A percentile compares a stretch with the other conserved stretches of the same genome.
phyloP scores from a whole-genome alignment of 64 coral and sea anemone genomes.

The Pocillopora damicornis region DNA sequence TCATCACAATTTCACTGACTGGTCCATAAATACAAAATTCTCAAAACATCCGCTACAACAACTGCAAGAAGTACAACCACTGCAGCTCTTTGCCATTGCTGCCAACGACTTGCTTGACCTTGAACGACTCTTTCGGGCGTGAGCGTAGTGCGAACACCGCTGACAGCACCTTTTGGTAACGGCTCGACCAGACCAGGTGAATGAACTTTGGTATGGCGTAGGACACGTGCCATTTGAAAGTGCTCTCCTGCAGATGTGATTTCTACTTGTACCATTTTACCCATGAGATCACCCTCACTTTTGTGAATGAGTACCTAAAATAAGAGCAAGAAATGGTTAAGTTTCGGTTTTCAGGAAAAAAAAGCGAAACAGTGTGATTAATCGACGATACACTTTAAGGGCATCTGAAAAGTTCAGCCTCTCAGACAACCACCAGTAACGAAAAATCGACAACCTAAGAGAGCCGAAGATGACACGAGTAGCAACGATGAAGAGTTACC shows the following conservation, averaged over 20 bases:
- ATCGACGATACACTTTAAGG: too few relatives aligned
- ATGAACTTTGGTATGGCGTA: conserved; percentile 42
- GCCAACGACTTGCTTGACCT: background rate
- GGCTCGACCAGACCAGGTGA: conserved; percentile 86
- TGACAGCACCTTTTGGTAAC: conserved; percentile 87
- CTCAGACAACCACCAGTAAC: too few relatives aligned
- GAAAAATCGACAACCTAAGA: too few relatives aligned
- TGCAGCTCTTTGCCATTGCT: conserved; percentile 57
- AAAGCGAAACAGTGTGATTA: background rate
- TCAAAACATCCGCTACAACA: conserved; percentile 57
- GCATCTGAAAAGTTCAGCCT: too few relatives aligned
- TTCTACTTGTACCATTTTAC: conserved; percentile 88
- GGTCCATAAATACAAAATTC: conserved; percentile 46
- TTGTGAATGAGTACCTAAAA: conserved; percentile 91
- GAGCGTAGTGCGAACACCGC: conserved; percentile 49
- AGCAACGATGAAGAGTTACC: too few relatives aligned
- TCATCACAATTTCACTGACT: background rate
- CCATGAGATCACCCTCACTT: conserved; percentile 94
- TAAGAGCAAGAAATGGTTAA: background rate
- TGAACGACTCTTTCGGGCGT: background rate
- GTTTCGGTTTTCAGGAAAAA: background rate
- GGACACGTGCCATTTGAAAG: conserved; percentile 69
- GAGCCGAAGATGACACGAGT: too few relatives aligned
- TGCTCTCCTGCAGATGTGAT: conserved; percentile 87
- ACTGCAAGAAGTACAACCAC: conserved; percentile 70